Evolutionary conservation across 1,140 invertebrate species (phyloP), one percentile per base, ranked within the genome.

Genomic region (Propsilocerus akamusi): DNA sequence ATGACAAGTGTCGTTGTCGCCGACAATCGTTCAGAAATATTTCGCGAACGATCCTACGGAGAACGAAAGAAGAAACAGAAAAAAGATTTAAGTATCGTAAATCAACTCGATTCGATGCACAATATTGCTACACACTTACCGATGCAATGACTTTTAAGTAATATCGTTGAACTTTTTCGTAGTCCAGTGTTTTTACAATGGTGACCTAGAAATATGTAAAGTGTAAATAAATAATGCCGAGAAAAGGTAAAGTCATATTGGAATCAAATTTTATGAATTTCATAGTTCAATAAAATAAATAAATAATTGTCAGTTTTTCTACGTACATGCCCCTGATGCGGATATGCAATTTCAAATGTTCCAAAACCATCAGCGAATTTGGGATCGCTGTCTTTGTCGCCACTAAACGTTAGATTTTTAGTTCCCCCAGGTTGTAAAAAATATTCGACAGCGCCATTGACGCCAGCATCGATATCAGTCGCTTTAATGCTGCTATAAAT

Each of bases 81-180:
- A 46, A 49, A 41, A 46, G 11, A 46, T 11, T 51, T 20, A 25
- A 24, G 8, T 51, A 4, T 14, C n/a, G n/a, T n/a, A n/a, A n/a
- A n/a, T n/a, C n/a, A n/a, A n/a, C n/a, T n/a, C n/a, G n/a, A n/a
- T n/a, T n/a, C n/a, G n/a, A n/a, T n/a, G n/a, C n/a, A n/a, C n/a
- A n/a, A n/a, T n/a, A n/a, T n/a, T n/a, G n/a, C n/a, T n/a, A 30
- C 7, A 30, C 28, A 83, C 83, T 83, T 69, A 93, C 88, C 66
- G 83, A 83, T 53, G 87, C 89, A 53, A 90, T 76, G 60, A 93
- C 80, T 52, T 86, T 91, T 60, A 94, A 77, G 60, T 88, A 81
- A 67, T 89, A 92, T 56, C 83, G 76, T 61, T 89, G 80, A n/a
- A 81, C 86, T 59, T 77, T 81, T 63, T 94, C 89, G 64, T 83